Base-by-base conservation (phyloP, 1,140 invertebrate genomes). In the Heliconius eleuchia region DNA sequence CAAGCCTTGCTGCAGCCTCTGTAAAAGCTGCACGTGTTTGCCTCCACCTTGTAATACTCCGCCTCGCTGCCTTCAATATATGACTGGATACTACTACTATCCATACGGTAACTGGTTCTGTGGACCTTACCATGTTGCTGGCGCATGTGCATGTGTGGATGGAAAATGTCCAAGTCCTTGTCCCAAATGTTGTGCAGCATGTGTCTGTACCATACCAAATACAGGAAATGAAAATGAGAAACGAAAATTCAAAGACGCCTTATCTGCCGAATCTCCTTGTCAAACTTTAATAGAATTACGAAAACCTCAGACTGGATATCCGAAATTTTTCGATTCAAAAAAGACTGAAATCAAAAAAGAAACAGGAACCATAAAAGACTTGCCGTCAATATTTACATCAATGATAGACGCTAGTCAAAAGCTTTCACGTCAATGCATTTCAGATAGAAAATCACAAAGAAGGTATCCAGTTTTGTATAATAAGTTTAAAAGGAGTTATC, bases 51-150 rank as follows among this genome's bases (percentile, higher is more conserved):
- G 89, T 74, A 91, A 92, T 74, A 80, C 81, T 8, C 88, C 91
- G 0, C 88, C 92, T 4, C 84, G 83, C 23, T 93, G 92, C 76
- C 70, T 92, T 5, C 91, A 93, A 78, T 94, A 91, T 77, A 94
- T 94, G 88, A 92, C 90, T 0, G 92, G 92, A 0, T 94, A 94
- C 79, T 94, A 93, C 66, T 94, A 94, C 76, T 94, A 94, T 39
- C 92, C 92, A 0, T 93, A 94, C 50, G 92, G 91, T 9, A 89
- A 85, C 7, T 94, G 92, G 92, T 94, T 92, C 76, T 93, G 91
- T 73, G 91, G 92, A 1, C 91, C 92, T 7, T 94, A 93, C 80
- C 91, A 93, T 52, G 90, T 90, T 0, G 71, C 79, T 0, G 90
- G 88, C 1, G 83, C 82, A 0, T 89, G 91, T 74, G 71, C 73